Conservation (phyloP, 2,113 vertebrate genomes). For the Sander lucioperca region DNA sequence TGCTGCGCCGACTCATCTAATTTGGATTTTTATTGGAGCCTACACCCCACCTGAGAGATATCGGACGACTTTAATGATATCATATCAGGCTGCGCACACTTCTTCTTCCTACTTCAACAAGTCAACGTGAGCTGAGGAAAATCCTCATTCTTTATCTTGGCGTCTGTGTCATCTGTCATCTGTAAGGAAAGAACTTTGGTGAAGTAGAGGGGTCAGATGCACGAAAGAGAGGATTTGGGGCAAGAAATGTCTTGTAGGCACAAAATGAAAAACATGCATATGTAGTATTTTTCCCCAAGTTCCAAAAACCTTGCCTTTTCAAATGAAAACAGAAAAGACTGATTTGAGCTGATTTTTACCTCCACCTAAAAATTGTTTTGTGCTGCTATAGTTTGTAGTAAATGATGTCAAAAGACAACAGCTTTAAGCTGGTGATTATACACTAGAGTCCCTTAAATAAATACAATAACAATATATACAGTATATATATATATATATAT, state of each 20-base stretch:
- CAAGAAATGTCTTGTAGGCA: neutral
- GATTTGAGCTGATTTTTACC: neutral
- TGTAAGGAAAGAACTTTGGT: neutral
- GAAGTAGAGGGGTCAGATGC: neutral
- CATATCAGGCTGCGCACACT: neutral
- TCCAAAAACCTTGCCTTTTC: neutral
- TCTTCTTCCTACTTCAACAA: slow-evolving; percentile 12
- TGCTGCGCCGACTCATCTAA: slow-evolving; percentile 23
- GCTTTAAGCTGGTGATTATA: neutral
- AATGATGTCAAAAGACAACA: neutral
- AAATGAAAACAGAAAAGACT: too few species aligned
- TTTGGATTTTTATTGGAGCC: slow-evolving; percentile 54
- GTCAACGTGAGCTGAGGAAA: slow-evolving; percentile 4
- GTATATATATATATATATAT: too few species aligned
- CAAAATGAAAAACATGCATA: neutral
- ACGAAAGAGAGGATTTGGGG: neutral
- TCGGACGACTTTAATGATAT: slow-evolving; percentile 22
- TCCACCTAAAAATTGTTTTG: neutral
- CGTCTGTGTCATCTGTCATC: neutral
- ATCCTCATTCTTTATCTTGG: neutral
- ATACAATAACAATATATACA: too few species aligned
- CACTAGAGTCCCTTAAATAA: neutral
- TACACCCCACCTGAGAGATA: slow-evolving; percentile 26
- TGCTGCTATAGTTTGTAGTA: neutral
- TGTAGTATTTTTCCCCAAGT: neutral